Percentiles rank a stretch among this genome's conserved stretches.
These are phyloP conservation scores for Aratinga solstitialis DNA, from an alignment of 2,797 vertebrate genomes.

Conservation along the genomic window DNA sequence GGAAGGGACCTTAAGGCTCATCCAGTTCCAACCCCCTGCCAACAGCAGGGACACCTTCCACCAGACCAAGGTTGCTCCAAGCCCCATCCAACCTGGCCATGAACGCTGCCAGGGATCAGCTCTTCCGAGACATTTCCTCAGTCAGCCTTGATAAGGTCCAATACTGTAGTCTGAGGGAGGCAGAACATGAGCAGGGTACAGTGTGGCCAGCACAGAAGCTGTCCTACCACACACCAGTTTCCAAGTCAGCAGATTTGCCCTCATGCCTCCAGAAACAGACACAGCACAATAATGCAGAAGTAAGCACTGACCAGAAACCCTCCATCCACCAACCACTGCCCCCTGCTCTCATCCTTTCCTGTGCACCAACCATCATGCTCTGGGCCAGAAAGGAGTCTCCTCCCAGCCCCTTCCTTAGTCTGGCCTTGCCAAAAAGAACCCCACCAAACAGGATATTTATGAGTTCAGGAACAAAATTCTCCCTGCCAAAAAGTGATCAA, in stretches of 20 bases:
- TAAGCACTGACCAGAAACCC: not conserved
- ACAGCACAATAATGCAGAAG: not conserved
- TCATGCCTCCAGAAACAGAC: not conserved
- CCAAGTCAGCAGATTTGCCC: not conserved
- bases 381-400: not conserved
- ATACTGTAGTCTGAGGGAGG: not conserved
- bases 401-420: not conserved
- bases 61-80: not conserved
- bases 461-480: not conserved
- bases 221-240: not conserved
- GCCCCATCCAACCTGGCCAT: not conserved
- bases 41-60: not conserved
- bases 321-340: not conserved
- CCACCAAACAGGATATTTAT: not conserved
- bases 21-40: not conserved
- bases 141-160: not conserved
- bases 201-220: not conserved
- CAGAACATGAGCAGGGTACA: not conserved
- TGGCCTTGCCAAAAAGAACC: not conserved
- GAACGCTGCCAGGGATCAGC: not conserved
- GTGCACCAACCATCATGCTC: not conserved
- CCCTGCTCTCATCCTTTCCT: not conserved
- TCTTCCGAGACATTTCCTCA: not conserved
- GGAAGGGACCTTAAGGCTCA: not conserved
- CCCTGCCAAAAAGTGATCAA: not conserved